Conservation (phyloP, 1,140 invertebrate species). For the Drosophila dunni region DNA sequence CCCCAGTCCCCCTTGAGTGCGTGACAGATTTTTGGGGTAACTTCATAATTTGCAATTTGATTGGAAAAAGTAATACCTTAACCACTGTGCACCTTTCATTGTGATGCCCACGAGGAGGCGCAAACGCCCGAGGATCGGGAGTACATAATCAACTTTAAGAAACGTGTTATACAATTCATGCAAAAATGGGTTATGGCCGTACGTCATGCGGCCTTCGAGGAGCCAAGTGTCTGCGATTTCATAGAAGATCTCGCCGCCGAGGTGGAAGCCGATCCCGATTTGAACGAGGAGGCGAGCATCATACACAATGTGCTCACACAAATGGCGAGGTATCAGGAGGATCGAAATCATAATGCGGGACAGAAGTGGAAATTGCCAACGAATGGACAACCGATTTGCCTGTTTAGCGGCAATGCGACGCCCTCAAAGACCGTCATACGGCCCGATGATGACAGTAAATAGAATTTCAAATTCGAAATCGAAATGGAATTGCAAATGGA, state of each 20-base stretch:
- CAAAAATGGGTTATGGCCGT: conserved; percentile 91
- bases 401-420: conserved; percentile 87
- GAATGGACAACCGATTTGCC: conserved; percentile 88
- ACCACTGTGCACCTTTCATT: conserved; percentile 84
- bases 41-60: conserved; percentile 44
- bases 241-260: conserved; percentile 90
- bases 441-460: conserved; percentile 89
- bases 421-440: conserved; percentile 87
- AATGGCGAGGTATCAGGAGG: conserved; percentile 86
- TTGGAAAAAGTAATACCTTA: conserved; percentile 82
- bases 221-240: conserved; percentile 89
- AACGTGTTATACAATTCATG: conserved; percentile 92
- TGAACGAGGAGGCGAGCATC: conserved; percentile 88
- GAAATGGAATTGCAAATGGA: conserved; percentile 7
- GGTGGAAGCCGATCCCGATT: conserved; percentile 88
- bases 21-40: conserved; percentile 26
- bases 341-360: conserved; percentile 86
- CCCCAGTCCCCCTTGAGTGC: conserved; percentile 20
- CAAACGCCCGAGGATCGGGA: conserved; percentile 88
- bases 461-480: not conserved
- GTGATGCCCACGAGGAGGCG: conserved; percentile 74
- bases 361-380: conserved; percentile 90
- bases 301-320: conserved; percentile 89
- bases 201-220: conserved; percentile 90
- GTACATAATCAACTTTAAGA: conserved; percentile 90